A percentile compares a stretch with the other conserved stretches of the same genome.
These are phyloP conservation scores for Hirundo rustica DNA, from an alignment of 2,797 vertebrate species.

Conservation along the genomic window DNA sequence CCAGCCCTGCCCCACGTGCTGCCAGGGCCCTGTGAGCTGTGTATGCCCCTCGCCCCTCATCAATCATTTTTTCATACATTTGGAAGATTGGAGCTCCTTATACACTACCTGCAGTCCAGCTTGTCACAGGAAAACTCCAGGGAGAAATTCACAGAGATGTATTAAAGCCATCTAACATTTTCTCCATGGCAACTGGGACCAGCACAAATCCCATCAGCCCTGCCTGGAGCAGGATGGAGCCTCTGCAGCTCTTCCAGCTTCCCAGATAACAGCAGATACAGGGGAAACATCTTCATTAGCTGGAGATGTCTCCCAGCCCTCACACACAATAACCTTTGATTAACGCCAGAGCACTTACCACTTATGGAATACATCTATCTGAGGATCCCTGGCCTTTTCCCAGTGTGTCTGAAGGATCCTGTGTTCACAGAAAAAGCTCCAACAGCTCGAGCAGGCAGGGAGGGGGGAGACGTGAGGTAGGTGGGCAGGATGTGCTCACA, in stretches of 20 bases:
- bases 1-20: fast-evolving
- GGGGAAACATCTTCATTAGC: slow-evolving; percentile 52
- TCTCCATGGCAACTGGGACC: slow-evolving; percentile 80
- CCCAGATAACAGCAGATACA: neutral
- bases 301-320: slow-evolving; percentile 9
- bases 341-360: slow-evolving; percentile 24
- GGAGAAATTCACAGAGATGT: slow-evolving; percentile 73
- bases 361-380: neutral
- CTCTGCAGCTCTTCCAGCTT: neutral
- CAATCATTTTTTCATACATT: slow-evolving; percentile 68
- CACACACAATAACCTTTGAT: slow-evolving; percentile 25
- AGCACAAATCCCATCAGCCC: slow-evolving; percentile 60
- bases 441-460: fast-evolving
- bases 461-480: neutral
- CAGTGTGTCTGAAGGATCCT: neutral
- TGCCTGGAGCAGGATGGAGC: slow-evolving; percentile 28
- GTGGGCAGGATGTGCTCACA: neutral
- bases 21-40: neutral
- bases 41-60: slow-evolving; percentile 14
- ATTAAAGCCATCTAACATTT: slow-evolving; percentile 63
- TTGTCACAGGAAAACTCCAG: slow-evolving; percentile 69
- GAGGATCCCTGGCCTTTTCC: neutral
- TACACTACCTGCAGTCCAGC: slow-evolving; percentile 63
- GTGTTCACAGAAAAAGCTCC: fast-evolving
- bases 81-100: slow-evolving; percentile 72